Percentiles rank a stretch among this genome's conserved stretches.
phyloP scores from a whole-genome alignment of 1,140 invertebrate genomes.

The silkworm (Bombyx mori) region DNA sequence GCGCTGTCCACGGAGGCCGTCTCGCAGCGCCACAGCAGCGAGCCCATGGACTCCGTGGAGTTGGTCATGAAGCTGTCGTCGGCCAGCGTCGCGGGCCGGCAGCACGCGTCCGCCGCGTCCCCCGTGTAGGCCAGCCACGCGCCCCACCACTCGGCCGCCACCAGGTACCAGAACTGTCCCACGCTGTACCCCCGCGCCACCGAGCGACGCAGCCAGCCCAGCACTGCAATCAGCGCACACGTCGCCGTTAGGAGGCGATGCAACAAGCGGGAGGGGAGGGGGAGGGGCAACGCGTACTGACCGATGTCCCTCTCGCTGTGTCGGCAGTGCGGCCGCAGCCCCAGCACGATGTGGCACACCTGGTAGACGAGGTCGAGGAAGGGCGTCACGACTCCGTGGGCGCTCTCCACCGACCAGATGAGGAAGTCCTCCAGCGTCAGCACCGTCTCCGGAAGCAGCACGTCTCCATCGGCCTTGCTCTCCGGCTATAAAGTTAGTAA shows the following conservation, averaged over 20 bases:
- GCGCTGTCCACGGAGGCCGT: conserved; percentile 64
- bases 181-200: conserved; percentile 79
- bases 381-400: conserved; percentile 77
- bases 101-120: conserved; percentile 40
- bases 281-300: conserved; percentile 27
- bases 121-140: conserved; percentile 83
- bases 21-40: conserved; percentile 71
- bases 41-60: conserved; percentile 75
- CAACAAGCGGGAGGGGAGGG: background rate
- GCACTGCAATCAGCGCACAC: conserved; percentile 62
- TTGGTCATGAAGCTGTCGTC: conserved; percentile 77
- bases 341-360: conserved; percentile 91
- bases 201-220: conserved; percentile 84
- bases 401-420: conserved; percentile 83
- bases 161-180: conserved; percentile 90
- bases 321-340: conserved; percentile 82
- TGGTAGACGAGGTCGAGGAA: conserved; percentile 86
- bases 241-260: background rate
- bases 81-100: conserved; percentile 29
- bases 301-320: conserved; percentile 86
- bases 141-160: conserved; percentile 88
- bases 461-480: conserved; percentile 11
- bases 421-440: conserved; percentile 84
- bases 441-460: conserved; percentile 35
- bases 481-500: background rate